Evolutionary conservation across 2,888 invertebrate genomes (phyloP), one percentile per base, ranked within the genome.

Genomic region (Caenorhabditis sp.): DNA sequence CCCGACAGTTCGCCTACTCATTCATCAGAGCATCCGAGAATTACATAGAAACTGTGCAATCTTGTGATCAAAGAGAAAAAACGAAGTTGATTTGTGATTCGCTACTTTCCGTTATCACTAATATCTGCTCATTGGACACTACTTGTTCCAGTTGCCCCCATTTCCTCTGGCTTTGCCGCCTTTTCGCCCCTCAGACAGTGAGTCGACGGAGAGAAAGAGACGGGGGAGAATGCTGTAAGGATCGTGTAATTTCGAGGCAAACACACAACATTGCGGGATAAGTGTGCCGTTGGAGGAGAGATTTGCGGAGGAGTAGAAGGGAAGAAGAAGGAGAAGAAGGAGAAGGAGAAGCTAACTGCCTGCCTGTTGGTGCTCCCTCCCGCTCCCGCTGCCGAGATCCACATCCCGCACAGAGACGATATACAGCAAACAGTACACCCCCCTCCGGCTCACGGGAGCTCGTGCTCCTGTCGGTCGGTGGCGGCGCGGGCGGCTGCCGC

Each of bases 191-290:
- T 28, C 26, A 60, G 51, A 61, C 61, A 61, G 51, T 60, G 8
- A 51, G 32, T 20, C 20, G 47, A 35, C 40, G 32, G n/a, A n/a
- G n/a, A n/a, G 47, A 35, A 8, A 40, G 11, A 40, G 13, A 28
- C 18, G 26, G 20, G 22, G 22, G 20, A 18, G 47, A 61, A 71
- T 62, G 74, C 74, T 74, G 74, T 74, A 74, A 74, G 67, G 74
- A 74, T 74, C 76, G 76, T 76, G 76, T 76, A 67, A 76, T 76
- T 76, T 76, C 32, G 76, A 76, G 67, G 67, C 67, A 76, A 76
- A 76, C 67, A 76, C 13, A 32, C 32, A 28, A 22, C 26, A 40
- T 6, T 15, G 18, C 11, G 26, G 67, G 67, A 76, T 76, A 76
- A 76, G 76, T 76, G 76, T 76, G 76, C 67, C 65, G 72, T 72